Percentiles rank a stretch among this genome's conserved stretches.
phyloP scores from a whole-genome alignment of 92 coral and sea anemone genomes.

The Actinernus sp. region DNA sequence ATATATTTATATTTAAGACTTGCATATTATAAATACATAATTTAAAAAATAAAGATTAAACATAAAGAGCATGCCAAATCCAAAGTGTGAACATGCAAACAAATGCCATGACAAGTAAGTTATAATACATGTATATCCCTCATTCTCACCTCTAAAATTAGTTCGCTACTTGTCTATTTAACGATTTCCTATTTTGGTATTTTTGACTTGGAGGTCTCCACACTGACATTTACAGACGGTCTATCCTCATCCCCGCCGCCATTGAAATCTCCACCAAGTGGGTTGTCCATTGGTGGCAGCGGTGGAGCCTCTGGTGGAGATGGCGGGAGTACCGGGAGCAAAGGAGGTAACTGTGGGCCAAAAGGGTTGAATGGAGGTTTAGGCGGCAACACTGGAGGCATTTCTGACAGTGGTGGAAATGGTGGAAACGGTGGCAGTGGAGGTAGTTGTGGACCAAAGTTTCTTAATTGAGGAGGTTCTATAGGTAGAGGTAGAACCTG shows the following conservation, averaged over 20 bases:
- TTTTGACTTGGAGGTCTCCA: constrained; percentile 93
- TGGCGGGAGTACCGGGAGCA: constrained; percentile 20
- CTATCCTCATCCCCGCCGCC: constrained; percentile 62
- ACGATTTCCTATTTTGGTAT: constrained; percentile 60
- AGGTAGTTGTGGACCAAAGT: constrained; percentile 13
- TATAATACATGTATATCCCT: not conserved
- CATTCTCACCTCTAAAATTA: constrained; percentile 19
- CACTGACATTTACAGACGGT: constrained; percentile 93
- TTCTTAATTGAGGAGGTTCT: constrained; percentile 6
- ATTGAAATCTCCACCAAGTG: constrained; percentile 16
- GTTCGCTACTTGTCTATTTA: constrained; percentile 10
- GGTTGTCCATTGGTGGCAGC: constrained; percentile 17
- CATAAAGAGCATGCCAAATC: not conserved
- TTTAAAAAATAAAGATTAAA: too few relatives aligned
- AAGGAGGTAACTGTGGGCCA: constrained; percentile 13
- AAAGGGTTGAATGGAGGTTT: not conserved
- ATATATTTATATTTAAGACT: not conserved
- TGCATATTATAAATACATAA: not conserved
- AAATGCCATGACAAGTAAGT: not conserved
- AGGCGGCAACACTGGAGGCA: constrained; percentile 25
- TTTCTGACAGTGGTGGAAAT: constrained; percentile 16
- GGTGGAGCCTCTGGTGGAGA: constrained; percentile 20
- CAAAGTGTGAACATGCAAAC: not conserved
- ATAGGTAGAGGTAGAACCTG: constrained; percentile 8
- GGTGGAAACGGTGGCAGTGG: constrained; percentile 54